Evolutionary conservation across 1,140 invertebrate species (phyloP), one percentile per base, ranked within the genome.

Genomic region (Cyclargus thomasi): DNA sequence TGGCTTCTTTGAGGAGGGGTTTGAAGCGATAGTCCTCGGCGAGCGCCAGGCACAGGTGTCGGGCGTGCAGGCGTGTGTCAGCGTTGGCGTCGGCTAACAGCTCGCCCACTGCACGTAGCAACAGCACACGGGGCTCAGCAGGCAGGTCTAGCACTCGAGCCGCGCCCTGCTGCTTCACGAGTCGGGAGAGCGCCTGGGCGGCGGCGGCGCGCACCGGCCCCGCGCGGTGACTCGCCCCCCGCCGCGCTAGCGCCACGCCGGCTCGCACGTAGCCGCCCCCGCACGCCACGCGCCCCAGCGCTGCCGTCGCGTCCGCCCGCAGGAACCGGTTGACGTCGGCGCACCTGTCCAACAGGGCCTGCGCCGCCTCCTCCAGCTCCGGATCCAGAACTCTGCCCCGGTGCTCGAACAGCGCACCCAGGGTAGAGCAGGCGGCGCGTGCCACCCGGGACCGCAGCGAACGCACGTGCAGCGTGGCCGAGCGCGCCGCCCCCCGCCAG

Each of bases 321-420:
- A 99, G 92, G 82, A 99, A 99, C 74, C 95, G 95, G 85, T 98
- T 98, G 1, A 97, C 98, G 80, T 99, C 98, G 0, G 96, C 96
- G 53, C 96, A 96, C 74, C 97, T 94, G 70, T 96, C 94, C 17
- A 99, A 88, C 22, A 99, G 85, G 7, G 95, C 93, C 20, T 92
- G 93, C 0, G 94, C 94, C 67, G 97, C 93, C 74, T 97, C 96
- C 77, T 99, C 98, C 18, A 97, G 85, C 85, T 99, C 97, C 91
- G 97, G 81, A 64, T 99, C 97, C 74, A 98, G 92, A 16, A 90
- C 91, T 71, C 94, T 94, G 64, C 93, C 94, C 81, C 93, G 93
- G 11, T 93, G 83, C 0, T 90, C 84, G 83, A 97, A 98, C 70
- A 98, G 81, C 65, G 97, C 94, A 0, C 93, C 93, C 8, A 97